Evolutionary conservation across 2,797 vertebrate genomes (phyloP).

Genomic region (Acanthopagrus latus): DNA sequence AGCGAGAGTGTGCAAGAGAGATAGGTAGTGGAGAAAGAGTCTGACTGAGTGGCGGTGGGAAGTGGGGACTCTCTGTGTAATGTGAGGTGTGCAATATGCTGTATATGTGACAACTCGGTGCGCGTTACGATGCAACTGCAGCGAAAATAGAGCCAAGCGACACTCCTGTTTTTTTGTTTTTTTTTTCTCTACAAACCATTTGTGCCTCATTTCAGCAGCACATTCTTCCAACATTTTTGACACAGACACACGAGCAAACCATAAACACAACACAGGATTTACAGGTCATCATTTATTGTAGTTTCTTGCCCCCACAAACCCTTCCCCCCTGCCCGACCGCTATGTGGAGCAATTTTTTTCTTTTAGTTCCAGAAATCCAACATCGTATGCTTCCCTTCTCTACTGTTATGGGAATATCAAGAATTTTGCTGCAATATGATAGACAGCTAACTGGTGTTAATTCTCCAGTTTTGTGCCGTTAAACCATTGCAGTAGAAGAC

Average conservation of each 20-base stretch:
- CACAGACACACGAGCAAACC: no score
- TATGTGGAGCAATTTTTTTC: no score
- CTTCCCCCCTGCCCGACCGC: no score
- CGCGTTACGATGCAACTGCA: conserved; percentile 8
- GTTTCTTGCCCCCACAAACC: no score
- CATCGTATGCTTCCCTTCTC: not conserved
- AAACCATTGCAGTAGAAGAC: not conserved
- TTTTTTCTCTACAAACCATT: not conserved
- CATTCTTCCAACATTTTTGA: no score
- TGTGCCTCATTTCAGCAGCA: not conserved
- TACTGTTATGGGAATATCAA: not conserved
- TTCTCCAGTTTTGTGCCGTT: no score
- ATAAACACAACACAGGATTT: no score
- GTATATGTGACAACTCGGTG: not conserved
- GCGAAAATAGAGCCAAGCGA: conserved; percentile 10
- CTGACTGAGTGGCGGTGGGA: not conserved
- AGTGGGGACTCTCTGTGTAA: conserved; percentile 16
- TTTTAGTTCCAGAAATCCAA: not conserved
- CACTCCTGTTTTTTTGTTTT: not conserved
- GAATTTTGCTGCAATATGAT: no score
- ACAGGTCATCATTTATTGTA: no score
- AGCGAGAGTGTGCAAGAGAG: conserved; percentile 2
- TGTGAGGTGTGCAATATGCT: conserved; percentile 21
- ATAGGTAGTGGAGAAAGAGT: conserved; percentile 8
- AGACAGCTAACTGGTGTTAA: not conserved